phyloP scores from a whole-genome alignment of 2,113 vertebrate species.

The Myrmophylax atrothorax region DNA sequence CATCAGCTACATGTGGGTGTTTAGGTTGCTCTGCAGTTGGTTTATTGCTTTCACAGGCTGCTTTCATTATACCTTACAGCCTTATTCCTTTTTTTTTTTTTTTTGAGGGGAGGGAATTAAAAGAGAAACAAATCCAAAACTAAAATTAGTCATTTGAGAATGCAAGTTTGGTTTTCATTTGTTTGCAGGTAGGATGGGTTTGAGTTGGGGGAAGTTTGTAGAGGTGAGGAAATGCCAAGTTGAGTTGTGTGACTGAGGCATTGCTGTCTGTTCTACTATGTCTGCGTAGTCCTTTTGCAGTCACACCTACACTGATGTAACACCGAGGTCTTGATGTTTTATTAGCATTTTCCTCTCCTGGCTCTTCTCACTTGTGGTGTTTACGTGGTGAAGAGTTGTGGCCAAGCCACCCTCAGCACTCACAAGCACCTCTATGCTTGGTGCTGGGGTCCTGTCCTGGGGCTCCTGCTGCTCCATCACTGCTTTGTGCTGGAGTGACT shows the following conservation, averaged over 20 bases:
- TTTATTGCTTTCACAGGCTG: conserved; percentile 45
- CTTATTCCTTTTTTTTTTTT: not conserved
- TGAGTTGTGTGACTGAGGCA: not conserved
- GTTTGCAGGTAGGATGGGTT: not conserved
- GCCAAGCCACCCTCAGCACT: not conserved
- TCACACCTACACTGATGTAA: accelerated
- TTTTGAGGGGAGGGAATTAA: not conserved
- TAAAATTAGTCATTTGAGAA: conserved; percentile 24
- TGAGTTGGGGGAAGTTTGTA: not conserved
- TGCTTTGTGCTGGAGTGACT: not conserved
- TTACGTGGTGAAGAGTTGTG: not conserved
- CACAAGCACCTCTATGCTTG: accelerated
- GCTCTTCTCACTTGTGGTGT: not conserved
- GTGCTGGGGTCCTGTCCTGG: not conserved
- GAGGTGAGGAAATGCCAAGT: not conserved
- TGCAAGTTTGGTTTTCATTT: conserved; percentile 26
- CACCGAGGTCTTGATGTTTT: not conserved
- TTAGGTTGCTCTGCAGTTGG: conserved; percentile 20
- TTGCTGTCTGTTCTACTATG: not conserved
- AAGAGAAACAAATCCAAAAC: conserved; percentile 27
- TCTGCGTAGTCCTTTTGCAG: accelerated
- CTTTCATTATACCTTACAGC: conserved; percentile 61
- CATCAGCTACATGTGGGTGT: not conserved
- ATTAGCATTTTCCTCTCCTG: not conserved
- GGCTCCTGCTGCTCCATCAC: not conserved